Evolutionary conservation across 2,888 invertebrate genomes (phyloP).

Genomic region (Neuroscelio doddi): DNA sequence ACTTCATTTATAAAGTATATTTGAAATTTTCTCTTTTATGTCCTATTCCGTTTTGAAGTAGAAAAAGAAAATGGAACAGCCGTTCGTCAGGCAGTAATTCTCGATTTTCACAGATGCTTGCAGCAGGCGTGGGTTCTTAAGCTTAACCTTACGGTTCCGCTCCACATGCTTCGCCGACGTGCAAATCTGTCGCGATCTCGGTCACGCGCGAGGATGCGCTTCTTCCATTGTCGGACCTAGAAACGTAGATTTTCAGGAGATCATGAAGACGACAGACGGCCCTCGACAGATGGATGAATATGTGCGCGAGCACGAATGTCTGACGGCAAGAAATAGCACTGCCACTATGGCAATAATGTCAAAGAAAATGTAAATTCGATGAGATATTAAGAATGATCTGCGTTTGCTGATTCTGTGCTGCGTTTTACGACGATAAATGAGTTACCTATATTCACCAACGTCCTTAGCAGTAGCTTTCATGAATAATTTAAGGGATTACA

Average conservation of each 20-base stretch:
- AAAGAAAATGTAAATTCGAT: too few relatives aligned
- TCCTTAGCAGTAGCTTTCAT: too few relatives aligned
- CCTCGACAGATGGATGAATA: slow-evolving; percentile 31
- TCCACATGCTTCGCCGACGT: slow-evolving; percentile 1
- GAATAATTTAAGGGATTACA: too few relatives aligned
- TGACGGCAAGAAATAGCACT: background rate
- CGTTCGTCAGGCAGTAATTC: too few relatives aligned
- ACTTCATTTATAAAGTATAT: too few relatives aligned
- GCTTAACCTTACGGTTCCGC: background rate
- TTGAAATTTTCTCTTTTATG: too few relatives aligned
- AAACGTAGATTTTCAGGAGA: slow-evolving; percentile 10
- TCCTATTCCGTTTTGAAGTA: too few relatives aligned
- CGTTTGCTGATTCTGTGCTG: too few relatives aligned
- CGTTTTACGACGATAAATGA: too few relatives aligned
- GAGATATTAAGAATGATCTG: slow-evolving; percentile 11
- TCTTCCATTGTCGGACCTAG: slow-evolving; percentile 7
- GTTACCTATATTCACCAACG: too few relatives aligned
- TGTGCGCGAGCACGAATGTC: slow-evolving; percentile 30
- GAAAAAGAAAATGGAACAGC: too few relatives aligned
- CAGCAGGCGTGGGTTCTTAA: background rate
- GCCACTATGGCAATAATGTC: too few relatives aligned
- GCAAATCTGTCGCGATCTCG: slow-evolving; percentile 32
- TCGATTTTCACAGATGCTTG: slow-evolving; percentile 21
- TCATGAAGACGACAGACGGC: slow-evolving; percentile 7
- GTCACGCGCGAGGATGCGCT: slow-evolving; percentile 27